Base-by-base conservation (phyloP, 64 coral and sea anemone species). In the Montipora foliosa region DNA sequence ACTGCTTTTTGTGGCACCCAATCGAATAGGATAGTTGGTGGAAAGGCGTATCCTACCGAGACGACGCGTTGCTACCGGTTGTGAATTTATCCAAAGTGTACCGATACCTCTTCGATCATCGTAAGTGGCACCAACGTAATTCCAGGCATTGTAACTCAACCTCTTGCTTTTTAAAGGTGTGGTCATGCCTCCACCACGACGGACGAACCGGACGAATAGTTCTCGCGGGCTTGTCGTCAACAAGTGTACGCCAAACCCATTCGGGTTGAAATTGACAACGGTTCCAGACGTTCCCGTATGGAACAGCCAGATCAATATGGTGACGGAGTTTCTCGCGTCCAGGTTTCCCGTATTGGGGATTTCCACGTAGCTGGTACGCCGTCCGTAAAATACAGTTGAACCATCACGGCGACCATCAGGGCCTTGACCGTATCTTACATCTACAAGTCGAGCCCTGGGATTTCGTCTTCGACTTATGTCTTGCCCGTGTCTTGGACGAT, bases 231-330 rank as follows among this genome's bases (percentile, higher is more conserved):
- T 48, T 19, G 77, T 66, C 47, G 68, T 79, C 73, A 77, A 61
- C 46, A 85, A 25, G 11, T 76, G 79, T 8, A 91, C 75, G 17
- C 80, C 81, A 50, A 19, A 85, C 0, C 74, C 11, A 37, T 55
- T 89, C 50, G 89, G 92, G 13, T 71, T 70, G 70, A 89, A 97
- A 59, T 94, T 89, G 17, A 97, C 80, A 53, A 97, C 61, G 1
- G 96, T 61, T 7, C 96, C 96, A 5, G n/a, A 13, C 0, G 84
- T 79, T 44, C 71, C 69, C 2, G 79, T 22, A 22, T 93, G 89
- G 67, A 89, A 95, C 14, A 98, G 83, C 96, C 96, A 98, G 71
- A 78, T 87, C 60, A 91, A 59, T 57, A 98, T 75, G 12, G 93
- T 98, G 16, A 95, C 83, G 19, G 93, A 95, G 5, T 66, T 44